phyloP scores from a whole-genome alignment of 2,888 invertebrate genomes.

The Xylophagus ater region DNA sequence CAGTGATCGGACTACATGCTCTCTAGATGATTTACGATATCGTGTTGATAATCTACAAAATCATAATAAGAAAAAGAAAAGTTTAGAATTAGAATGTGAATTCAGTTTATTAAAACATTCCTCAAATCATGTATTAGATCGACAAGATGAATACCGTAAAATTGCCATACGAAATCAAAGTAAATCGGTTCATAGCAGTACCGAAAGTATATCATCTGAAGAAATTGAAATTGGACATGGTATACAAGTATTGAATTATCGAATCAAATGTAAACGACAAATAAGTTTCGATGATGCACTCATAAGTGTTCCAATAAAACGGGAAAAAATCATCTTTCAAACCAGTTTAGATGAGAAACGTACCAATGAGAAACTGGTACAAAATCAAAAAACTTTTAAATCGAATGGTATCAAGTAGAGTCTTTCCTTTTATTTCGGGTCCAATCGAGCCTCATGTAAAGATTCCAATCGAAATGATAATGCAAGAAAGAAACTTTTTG shows the following conservation, averaged over 20 bases:
- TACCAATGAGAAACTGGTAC: too few species aligned
- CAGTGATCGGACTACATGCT: conserved; percentile 33
- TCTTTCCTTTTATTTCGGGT: too few species aligned
- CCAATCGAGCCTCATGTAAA: too few species aligned
- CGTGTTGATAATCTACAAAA: neutral
- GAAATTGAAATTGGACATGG: conserved; percentile 9
- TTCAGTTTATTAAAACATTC: conserved; percentile 5
- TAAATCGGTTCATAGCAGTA: conserved; percentile 7
- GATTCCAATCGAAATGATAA: too few species aligned
- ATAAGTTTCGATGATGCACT: conserved; percentile 32
- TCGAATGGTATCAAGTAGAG: too few species aligned
- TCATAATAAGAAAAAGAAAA: conserved; percentile 1
- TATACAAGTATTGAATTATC: too few species aligned
- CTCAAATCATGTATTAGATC: neutral
- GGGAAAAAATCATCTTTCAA: conserved; percentile 7
- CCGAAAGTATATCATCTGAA: conserved; percentile 7
- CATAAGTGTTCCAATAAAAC: conserved; percentile 16
- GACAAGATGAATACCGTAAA: conserved; percentile 7
- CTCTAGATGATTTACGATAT: conserved; percentile 13
- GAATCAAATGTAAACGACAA: conserved; percentile 27
- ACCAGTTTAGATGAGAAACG: conserved; percentile 8
- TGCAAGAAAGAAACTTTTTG: too few species aligned
- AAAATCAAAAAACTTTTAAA: too few species aligned
- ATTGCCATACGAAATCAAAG: conserved; percentile 11
- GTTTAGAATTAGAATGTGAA: conserved; percentile 10